Conservation (phyloP, 2,113 vertebrate genomes). For the Xenopus laevis region DNA sequence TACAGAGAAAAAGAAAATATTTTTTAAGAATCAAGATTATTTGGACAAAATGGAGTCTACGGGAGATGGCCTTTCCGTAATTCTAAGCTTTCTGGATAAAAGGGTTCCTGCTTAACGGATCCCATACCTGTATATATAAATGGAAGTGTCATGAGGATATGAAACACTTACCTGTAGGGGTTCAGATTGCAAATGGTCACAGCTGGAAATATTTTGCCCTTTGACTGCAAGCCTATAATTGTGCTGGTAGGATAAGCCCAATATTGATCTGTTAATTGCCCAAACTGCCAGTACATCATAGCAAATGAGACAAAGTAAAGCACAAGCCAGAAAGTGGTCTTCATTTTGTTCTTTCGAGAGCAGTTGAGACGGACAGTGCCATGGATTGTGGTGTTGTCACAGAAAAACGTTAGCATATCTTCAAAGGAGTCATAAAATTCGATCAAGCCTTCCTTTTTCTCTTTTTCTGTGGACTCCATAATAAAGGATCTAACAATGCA, state of each 20-base stretch:
- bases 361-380: conserved; percentile 60
- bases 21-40: no score
- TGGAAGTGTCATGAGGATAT: not conserved
- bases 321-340: conserved; percentile 56
- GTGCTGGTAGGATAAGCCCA: conserved; percentile 53
- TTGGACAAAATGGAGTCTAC: no score
- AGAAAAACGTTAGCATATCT: conserved; percentile 69
- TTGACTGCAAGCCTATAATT: conserved; percentile 50
- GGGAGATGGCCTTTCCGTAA: no score
- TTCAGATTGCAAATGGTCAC: conserved; percentile 65
- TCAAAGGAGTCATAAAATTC: conserved; percentile 58
- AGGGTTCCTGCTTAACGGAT: no score
- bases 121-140: no score
- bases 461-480: conserved; percentile 13
- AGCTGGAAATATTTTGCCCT: conserved; percentile 56
- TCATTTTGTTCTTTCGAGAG: conserved; percentile 52
- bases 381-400: conserved; percentile 61
- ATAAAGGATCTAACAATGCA: no score
- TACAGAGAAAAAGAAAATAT: no score
- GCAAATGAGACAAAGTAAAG: conserved; percentile 56
- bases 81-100: no score
- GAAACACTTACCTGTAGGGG: conserved; percentile 52
- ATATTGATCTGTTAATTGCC: conserved; percentile 55
- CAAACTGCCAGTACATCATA: conserved; percentile 62
- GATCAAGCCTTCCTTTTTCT: conserved; percentile 42